A percentile compares a stretch with the other conserved stretches of the same genome.
Conservation (phyloP, 2,888 invertebrate genomes). For the Diarsia brunnea region DNA sequence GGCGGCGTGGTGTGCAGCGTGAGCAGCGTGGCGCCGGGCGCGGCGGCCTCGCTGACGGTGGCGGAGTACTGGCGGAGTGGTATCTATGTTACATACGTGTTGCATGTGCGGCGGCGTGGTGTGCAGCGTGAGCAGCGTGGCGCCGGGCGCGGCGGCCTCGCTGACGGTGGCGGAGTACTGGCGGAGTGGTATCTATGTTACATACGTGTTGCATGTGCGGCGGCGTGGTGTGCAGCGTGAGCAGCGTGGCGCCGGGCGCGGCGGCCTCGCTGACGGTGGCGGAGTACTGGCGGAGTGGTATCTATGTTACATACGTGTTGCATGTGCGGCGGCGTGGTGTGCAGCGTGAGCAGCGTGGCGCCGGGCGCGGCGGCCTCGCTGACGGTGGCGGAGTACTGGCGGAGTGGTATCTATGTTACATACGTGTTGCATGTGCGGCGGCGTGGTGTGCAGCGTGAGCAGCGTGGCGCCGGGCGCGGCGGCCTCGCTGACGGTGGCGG, state of each 20-base stretch:
- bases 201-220: conserved; percentile 47
- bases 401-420: conserved; percentile 74
- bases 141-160: conserved; percentile 94
- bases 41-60: conserved; percentile 94
- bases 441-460: conserved; percentile 92
- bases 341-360: conserved; percentile 93
- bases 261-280: conserved; percentile 94
- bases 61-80: conserved; percentile 92
- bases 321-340: conserved; percentile 87
- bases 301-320: conserved; percentile 36
- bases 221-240: conserved; percentile 92
- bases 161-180: conserved; percentile 93
- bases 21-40: conserved; percentile 93
- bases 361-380: conserved; percentile 95
- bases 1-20: conserved; percentile 92
- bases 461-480: conserved; percentile 94
- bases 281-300: conserved; percentile 91
- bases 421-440: conserved; percentile 52
- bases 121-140: conserved; percentile 93
- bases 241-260: conserved; percentile 93
- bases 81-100: conserved; percentile 35
- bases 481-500: conserved; percentile 94
- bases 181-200: conserved; percentile 78
- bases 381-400: conserved; percentile 93
- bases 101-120: conserved; percentile 86